Conservation (phyloP, 2,113 vertebrate genomes). For the Antechinus flavipes region DNA sequence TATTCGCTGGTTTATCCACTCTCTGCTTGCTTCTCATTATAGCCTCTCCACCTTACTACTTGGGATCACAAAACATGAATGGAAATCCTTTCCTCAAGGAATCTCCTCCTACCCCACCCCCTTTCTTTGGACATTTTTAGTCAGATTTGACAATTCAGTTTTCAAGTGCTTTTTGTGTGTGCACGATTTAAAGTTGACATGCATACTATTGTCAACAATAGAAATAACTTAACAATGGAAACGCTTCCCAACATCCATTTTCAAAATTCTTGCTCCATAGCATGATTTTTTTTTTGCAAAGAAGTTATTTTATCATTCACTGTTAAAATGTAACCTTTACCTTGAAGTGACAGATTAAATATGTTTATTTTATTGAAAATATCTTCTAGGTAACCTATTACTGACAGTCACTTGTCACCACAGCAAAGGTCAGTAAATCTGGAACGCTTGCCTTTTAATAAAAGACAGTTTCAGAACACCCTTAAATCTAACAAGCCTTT, state of each 20-base stretch:
- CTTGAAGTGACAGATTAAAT: neutral
- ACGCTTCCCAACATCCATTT: neutral
- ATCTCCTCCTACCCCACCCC: neutral
- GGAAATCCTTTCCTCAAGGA: neutral
- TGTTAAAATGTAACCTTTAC: neutral
- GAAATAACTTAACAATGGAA: neutral
- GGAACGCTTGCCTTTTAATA: neutral
- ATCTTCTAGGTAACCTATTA: neutral
- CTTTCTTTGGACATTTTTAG: neutral
- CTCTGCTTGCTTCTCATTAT: neutral
- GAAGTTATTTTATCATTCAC: neutral
- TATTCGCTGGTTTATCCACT: neutral
- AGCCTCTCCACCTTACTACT: neutral
- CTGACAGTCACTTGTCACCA: neutral
- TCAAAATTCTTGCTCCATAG: neutral
- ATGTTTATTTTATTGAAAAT: neutral
- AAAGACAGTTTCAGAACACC: neutral
- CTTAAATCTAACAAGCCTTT: neutral
- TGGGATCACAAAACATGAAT: neutral
- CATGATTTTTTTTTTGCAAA: neutral
- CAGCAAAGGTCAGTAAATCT: neutral
- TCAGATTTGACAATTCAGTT: neutral
- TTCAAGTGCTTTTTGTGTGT: neutral
- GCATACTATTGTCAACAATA: neutral
- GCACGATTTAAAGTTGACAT: neutral